A percentile compares a stretch with the other conserved stretches of the same genome.
These are phyloP conservation scores for Athrips mouffetella DNA, from an alignment of 2,888 invertebrate species.

Conservation along the genomic window DNA sequence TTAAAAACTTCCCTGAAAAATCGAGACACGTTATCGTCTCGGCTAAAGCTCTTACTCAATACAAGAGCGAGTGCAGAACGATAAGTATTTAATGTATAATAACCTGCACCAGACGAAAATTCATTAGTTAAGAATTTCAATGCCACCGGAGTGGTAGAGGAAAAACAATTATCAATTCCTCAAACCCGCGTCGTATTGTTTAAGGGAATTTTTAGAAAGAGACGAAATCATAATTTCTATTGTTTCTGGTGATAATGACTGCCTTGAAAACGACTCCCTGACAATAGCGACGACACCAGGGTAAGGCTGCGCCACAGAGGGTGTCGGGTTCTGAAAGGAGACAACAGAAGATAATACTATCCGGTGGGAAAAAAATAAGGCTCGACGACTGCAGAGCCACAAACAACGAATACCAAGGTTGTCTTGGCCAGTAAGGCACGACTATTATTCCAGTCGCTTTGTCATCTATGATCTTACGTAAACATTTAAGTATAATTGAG, in stretches of 20 bases:
- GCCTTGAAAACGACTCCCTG: not conserved
- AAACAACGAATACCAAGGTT: not conserved
- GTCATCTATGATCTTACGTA: conserved; percentile 9
- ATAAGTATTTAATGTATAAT: not conserved
- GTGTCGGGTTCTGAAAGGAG: conserved; percentile 1
- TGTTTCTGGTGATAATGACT: not conserved
- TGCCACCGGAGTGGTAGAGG: not conserved
- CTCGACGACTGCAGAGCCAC: not conserved
- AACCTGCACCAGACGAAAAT: not conserved
- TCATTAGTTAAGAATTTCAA: not conserved
- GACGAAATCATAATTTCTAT: not conserved
- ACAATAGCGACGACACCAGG: not conserved
- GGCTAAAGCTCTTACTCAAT: not conserved
- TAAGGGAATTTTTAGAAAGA: not conserved
- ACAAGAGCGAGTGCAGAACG: not conserved
- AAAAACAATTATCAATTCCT: not conserved
- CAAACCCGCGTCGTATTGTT: not conserved
- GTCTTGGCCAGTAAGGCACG: conserved; percentile 1
- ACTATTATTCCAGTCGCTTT: conserved; percentile 13
- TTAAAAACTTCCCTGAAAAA: conserved; percentile 9
- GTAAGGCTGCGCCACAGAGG: not conserved
- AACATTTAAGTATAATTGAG: conserved; percentile 8
- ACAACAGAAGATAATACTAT: not conserved
- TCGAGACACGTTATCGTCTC: not conserved
- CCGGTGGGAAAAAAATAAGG: not conserved